Conservation (phyloP, 2,888 invertebrate species). For the Euproctis similis region DNA sequence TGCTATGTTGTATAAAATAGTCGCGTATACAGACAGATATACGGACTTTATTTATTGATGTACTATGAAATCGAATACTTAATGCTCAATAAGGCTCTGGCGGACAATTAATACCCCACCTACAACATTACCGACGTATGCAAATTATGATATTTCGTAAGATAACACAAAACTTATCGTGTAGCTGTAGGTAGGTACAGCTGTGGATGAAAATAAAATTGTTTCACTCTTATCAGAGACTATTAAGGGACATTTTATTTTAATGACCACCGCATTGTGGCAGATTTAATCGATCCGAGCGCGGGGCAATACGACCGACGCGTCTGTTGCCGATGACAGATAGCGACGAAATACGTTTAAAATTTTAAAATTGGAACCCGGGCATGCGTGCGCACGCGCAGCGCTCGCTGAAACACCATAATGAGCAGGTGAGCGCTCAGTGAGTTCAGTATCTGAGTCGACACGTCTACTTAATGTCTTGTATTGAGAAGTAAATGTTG, state of each 20-base stretch:
- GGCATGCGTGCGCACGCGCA: slow-evolving; percentile 47
- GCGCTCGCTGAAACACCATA: slow-evolving; percentile 42
- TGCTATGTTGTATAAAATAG: slow-evolving; percentile 21
- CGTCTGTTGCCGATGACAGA: slow-evolving; percentile 65
- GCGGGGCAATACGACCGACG: slow-evolving; percentile 35
- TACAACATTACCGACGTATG: slow-evolving; percentile 24
- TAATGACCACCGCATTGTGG: slow-evolving; percentile 53
- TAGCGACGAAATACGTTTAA: slow-evolving; percentile 60
- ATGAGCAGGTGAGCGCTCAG: slow-evolving; percentile 65
- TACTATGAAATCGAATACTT: slow-evolving; percentile 25
- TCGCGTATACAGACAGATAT: slow-evolving; percentile 16
- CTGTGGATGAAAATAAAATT: slow-evolving; percentile 32
- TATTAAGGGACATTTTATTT: slow-evolving; percentile 57
- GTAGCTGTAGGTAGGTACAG: too few relatives aligned
- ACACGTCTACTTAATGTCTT: slow-evolving; percentile 56
- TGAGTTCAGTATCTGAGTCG: slow-evolving; percentile 42
- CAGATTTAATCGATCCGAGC: slow-evolving; percentile 56
- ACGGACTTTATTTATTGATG: slow-evolving; percentile 19
- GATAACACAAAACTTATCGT: slow-evolving; percentile 21
- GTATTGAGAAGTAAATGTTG: slow-evolving; percentile 22
- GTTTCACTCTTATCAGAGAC: slow-evolving; percentile 42
- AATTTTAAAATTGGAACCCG: slow-evolving; percentile 47
- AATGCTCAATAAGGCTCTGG: slow-evolving; percentile 21
- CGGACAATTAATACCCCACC: slow-evolving; percentile 24
- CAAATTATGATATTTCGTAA: slow-evolving; percentile 30